phyloP scores from a whole-genome alignment of 2,797 vertebrate genomes.

The Buphagus erythrorhynchus region DNA sequence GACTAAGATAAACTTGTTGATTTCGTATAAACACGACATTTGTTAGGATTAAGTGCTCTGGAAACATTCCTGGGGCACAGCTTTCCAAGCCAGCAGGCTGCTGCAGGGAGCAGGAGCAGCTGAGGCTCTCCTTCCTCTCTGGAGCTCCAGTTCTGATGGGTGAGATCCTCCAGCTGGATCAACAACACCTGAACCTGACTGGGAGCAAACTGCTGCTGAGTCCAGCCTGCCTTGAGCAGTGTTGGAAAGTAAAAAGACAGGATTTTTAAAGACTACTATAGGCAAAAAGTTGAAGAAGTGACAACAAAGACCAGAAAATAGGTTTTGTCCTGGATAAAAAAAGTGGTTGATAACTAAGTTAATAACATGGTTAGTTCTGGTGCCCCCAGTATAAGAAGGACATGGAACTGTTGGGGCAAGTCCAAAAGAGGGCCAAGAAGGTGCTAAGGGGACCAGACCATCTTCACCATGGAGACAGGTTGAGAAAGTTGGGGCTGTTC shows the following conservation, averaged over 20 bases:
- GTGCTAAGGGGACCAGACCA: background rate
- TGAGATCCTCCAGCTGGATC: background rate
- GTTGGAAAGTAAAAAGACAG: background rate
- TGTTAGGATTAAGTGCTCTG: background rate
- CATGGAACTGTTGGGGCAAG: background rate
- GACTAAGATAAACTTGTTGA: background rate
- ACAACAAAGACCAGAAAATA: background rate
- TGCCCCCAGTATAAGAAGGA: rapidly evolving
- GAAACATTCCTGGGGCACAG: background rate
- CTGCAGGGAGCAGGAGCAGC: background rate
- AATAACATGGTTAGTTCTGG: rapidly evolving
- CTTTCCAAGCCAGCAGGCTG: background rate
- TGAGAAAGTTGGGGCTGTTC: background rate
- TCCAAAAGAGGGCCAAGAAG: background rate
- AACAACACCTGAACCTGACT: background rate
- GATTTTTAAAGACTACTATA: background rate
- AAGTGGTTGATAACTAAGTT: background rate
- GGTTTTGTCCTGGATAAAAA: background rate
- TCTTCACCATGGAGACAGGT: background rate
- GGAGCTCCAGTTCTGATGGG: background rate
- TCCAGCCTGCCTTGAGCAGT: background rate
- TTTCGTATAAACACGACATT: background rate
- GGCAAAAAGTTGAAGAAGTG: background rate
- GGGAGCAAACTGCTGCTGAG: background rate
- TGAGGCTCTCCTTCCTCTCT: background rate